phyloP scores from a whole-genome alignment of 1,140 invertebrate genomes.

The Drosophila mojavensis region DNA sequence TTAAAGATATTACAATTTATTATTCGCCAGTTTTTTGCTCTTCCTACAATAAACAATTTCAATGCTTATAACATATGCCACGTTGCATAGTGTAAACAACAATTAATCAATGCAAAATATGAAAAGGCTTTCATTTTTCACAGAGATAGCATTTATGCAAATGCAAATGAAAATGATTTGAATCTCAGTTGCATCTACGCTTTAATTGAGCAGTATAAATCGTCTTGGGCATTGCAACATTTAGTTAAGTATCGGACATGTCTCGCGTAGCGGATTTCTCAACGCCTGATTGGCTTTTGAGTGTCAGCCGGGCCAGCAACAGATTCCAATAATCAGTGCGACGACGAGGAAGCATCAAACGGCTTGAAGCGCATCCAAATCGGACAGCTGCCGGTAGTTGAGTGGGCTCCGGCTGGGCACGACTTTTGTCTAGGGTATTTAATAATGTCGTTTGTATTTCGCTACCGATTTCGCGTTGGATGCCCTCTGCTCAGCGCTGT shows the following conservation, averaged over 20 bases:
- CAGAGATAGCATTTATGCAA: conserved; percentile 6
- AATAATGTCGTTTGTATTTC: conserved; percentile 79
- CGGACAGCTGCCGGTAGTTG: conserved; percentile 75
- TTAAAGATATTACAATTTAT: too few relatives aligned
- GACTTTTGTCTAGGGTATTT: conserved; percentile 63
- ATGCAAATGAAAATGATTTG: not conserved
- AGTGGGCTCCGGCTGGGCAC: conserved; percentile 7
- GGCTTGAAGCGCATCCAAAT: conserved; percentile 42
- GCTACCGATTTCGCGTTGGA: conserved; percentile 52
- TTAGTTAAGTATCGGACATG: not conserved
- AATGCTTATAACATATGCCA: not conserved
- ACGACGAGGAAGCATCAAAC: conserved; percentile 59
- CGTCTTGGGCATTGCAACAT: conserved; percentile 13
- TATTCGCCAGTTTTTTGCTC: too few relatives aligned
- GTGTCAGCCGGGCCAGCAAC: conserved; percentile 19
- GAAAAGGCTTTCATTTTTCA: conserved; percentile 23
- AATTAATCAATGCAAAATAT: not conserved
- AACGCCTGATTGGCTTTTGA: conserved; percentile 26
- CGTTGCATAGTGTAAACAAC: conserved; percentile 7
- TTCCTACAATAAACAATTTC: not conserved
- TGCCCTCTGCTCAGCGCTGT: conserved; percentile 39
- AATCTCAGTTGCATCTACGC: not conserved
- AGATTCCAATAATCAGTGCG: conserved; percentile 29
- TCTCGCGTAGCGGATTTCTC: conserved; percentile 9
- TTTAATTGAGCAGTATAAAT: not conserved